Evolutionary conservation across 2,797 vertebrate genomes (phyloP), one percentile per base, ranked within the genome.

Genomic region (Microctenopoma steveboyesi): DNA sequence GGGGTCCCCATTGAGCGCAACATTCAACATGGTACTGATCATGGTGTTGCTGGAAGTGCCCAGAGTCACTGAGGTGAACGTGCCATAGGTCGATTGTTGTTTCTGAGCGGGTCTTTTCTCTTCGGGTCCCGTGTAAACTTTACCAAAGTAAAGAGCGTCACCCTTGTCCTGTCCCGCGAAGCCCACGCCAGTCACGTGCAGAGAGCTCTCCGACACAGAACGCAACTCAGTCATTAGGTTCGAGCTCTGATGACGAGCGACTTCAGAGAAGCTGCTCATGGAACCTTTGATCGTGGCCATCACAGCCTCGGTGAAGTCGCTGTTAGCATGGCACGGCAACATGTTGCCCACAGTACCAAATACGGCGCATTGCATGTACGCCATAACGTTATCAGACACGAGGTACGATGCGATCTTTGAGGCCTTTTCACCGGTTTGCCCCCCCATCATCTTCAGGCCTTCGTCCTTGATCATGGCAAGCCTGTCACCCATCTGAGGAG

Each of bases 401-500:
- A 65, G 27, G n/a, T 58, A 50, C 7, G 45, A 30, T 4, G 35
- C 30, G 5, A 67, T 67, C 39, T 16, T n/a, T 0, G n/a, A 9
- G 12, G 28, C 15, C 25, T 64, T 43, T 0, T 27, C n/a, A 3
- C 0, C n/a, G 0, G 18, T n/a, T 7, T 39, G 10, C 0, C 43
- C 25, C 6, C 42, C 63, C 51, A 65, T 65, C 51, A 46, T 35
- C 27, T 6, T 25, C 40, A 54, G 2, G 2, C 0, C 33, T 4
- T 15, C 3, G 1, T 45, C 30, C 2, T n/a, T 46, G 1, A 27
- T 14, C 63, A 65, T 54, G 13, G 0, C 0, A n/a, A 65, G 6
- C 27, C 62, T 53, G 50, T 64, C 62, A 1, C 62, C 62, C 27
- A 64, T 45, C 56, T 58, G 55, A 7, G 56, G 66, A 7, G 56